phyloP scores from a whole-genome alignment of 2,888 invertebrate species.

The Pollenia labialis region DNA sequence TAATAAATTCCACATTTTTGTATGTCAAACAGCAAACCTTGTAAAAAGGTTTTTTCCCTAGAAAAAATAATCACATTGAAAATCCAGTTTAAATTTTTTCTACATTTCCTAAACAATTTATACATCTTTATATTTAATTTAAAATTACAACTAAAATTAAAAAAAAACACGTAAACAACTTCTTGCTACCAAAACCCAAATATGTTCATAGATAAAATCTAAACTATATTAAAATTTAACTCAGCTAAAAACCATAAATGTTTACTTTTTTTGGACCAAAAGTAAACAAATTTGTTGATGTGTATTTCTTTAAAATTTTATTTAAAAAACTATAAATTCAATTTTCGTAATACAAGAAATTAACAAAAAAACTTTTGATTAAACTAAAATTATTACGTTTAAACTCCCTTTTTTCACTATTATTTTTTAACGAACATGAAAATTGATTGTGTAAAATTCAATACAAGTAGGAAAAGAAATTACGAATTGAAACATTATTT shows the following conservation, averaged over 20 bases:
- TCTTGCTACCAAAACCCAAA: neutral
- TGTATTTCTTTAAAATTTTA: neutral
- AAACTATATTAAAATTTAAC: slow-evolving; percentile 8
- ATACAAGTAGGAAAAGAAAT: slow-evolving; percentile 64
- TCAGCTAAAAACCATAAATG: neutral
- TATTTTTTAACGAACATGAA: slow-evolving; percentile 34
- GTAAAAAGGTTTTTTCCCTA: too few relatives aligned
- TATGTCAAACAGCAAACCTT: too few relatives aligned
- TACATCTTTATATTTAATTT: too few relatives aligned
- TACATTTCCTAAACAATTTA: too few relatives aligned
- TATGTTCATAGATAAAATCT: slow-evolving; percentile 1
- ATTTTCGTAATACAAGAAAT: neutral
- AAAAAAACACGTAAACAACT: neutral
- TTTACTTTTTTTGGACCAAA: neutral
- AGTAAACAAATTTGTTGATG: neutral
- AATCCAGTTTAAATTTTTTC: too few relatives aligned
- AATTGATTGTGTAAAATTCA: slow-evolving; percentile 53
- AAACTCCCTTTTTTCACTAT: slow-evolving; percentile 22
- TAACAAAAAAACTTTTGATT: neutral
- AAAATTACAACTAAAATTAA: neutral
- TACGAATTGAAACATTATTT: slow-evolving; percentile 64
- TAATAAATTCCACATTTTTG: too few relatives aligned
- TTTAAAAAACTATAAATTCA: neutral
- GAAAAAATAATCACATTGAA: too few relatives aligned
- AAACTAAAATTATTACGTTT: neutral